These are phyloP conservation scores for Pachyrhynchus sulphureomaculatus DNA, from an alignment of 1,140 invertebrate genomes.

Conservation along the genomic window DNA sequence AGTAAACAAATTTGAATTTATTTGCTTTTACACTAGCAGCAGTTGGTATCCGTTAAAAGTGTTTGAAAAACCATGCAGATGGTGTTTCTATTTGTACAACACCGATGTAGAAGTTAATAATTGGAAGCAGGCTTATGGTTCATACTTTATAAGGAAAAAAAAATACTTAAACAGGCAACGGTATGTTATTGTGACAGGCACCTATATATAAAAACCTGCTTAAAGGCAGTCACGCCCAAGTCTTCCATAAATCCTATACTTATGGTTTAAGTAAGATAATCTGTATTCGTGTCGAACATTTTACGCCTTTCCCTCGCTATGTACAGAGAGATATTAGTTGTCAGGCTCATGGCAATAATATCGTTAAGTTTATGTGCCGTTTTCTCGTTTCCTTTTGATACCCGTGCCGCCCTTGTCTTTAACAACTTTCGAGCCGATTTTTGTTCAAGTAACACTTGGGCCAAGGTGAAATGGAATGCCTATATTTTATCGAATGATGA, in stretches of 20 bases:
- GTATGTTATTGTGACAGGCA: too few species aligned
- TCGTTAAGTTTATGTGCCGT: conserved; percentile 28
- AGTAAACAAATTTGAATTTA: too few species aligned
- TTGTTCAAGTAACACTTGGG: conserved; percentile 16
- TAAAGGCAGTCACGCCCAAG: conserved; percentile 8
- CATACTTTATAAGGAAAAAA: too few species aligned
- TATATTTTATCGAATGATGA: conserved; percentile 15
- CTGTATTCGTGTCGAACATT: conserved; percentile 22
- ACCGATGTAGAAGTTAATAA: too few species aligned
- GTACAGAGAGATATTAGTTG: conserved; percentile 27
- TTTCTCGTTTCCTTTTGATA: conserved; percentile 19
- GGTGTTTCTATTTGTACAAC: too few species aligned
- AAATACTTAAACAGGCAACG: too few species aligned
- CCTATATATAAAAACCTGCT: too few species aligned
- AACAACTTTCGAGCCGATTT: conserved; percentile 2
- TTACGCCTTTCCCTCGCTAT: conserved; percentile 16
- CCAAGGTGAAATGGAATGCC: not conserved
- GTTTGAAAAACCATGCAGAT: too few species aligned
- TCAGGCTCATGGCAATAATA: conserved; percentile 23
- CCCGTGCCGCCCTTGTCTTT: conserved; percentile 9
- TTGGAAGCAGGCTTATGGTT: too few species aligned
- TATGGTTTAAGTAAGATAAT: conserved; percentile 17
- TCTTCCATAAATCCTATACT: conserved; percentile 16
- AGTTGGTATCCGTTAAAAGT: too few species aligned
- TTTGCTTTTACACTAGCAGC: too few species aligned